Evolutionary conservation across 2,113 vertebrate genomes (phyloP).

Genomic region (Lagopus muta): DNA sequence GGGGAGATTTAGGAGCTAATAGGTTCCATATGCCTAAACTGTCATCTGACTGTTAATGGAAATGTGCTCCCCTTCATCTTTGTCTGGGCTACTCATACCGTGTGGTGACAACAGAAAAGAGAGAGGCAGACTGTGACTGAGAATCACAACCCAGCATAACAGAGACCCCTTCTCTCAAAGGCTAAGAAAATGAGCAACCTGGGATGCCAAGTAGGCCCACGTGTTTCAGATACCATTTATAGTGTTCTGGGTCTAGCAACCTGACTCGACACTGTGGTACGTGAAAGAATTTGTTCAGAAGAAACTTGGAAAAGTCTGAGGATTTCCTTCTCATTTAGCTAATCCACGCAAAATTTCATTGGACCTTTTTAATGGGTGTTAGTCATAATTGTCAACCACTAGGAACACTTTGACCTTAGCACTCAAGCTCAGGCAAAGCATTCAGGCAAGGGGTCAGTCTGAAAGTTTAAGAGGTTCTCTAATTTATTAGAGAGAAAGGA

Average conservation of each 20-base stretch:
- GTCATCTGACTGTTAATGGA: background rate
- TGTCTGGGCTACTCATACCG: accelerated
- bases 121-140: background rate
- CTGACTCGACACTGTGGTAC: background rate
- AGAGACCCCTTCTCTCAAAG: background rate
- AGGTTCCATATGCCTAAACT: background rate
- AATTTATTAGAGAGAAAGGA: background rate
- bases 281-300: background rate
- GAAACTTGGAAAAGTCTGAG: background rate
- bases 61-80: background rate
- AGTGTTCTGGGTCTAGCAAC: background rate
- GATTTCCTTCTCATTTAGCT: background rate
- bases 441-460: background rate
- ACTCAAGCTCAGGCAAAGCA: accelerated
- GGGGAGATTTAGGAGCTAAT: background rate
- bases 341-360: background rate
- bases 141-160: background rate
- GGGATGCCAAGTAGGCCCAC: background rate
- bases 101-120: background rate
- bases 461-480: background rate
- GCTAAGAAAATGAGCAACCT: background rate
- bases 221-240: background rate
- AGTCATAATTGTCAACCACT: background rate
- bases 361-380: background rate
- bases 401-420: background rate